Base-by-base conservation (phyloP, 2,888 invertebrate genomes). In the Lithophane leautieri region DNA sequence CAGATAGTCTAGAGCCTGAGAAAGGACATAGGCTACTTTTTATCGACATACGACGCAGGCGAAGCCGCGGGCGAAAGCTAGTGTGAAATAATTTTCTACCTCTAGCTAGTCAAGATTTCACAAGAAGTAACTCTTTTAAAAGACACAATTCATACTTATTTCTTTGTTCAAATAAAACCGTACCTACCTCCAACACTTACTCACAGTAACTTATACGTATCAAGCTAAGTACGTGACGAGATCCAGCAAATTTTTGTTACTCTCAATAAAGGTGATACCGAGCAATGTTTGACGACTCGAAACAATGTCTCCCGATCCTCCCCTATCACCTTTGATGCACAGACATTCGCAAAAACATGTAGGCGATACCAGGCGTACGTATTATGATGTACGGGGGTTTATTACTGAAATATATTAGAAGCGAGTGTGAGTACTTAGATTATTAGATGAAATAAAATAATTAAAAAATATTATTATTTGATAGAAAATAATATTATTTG, bases 271-370 rank as follows among this genome's bases (percentile, higher is more conserved):
- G 79, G 75, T 85, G 81, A 83, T 88, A 86, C 83, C 73, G 70
- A 76, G 78, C 82, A 82, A 82, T 89, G 85, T 89, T 92, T 89
- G 90, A 90, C 88, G 89, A 89, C 79, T 86, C 88, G 90, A 92
- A 94, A 94, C 93, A 93, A 92, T 92, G 94, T 92, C 91, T 90
- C 89, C 86, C 90, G 91, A 93, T 91, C 92, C 91, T 90, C 92
- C 92, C 91, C 91, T 92, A 93, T 93, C 94, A 92, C 90, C 91
- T 94, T 93, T 92, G 94, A 91, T 91, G 92, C 86, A 87, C 86
- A 88, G 90, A 92, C 92, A 93, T 92, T 93, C 92, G 86, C 90
- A 88, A 92, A 92, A 94, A 94, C 93, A 92, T 91, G 89, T 89
- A 88, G 90, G 88, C 89, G 90, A 90, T 92, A 93, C 93, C 91